phyloP scores from a whole-genome alignment of 92 coral and sea anemone species.

The Pocillopora grandis region DNA sequence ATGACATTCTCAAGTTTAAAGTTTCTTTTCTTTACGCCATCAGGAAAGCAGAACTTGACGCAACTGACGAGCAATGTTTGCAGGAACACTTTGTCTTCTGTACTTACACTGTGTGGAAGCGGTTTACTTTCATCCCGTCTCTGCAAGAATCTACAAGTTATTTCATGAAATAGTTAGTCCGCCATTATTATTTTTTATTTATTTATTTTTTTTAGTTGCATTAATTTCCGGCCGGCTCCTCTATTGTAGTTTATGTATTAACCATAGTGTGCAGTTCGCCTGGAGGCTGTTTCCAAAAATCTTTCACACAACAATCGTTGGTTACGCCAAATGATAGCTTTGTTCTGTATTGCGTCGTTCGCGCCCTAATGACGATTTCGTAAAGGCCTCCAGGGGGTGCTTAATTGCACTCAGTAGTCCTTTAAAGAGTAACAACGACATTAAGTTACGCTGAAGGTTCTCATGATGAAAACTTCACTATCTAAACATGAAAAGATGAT shows the following conservation, averaged over 20 bases:
- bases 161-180: not conserved
- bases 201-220: not conserved
- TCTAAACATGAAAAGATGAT: constrained; percentile 12
- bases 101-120: too few relatives aligned
- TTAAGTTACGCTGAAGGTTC: not conserved
- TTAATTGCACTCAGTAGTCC: not conserved
- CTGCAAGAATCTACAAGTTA: too few relatives aligned
- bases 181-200: not conserved
- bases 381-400: not conserved
- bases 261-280: not conserved
- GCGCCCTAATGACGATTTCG: not conserved
- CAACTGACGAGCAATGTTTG: too few relatives aligned
- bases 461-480: constrained; percentile 5
- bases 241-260: not conserved
- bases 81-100: too few relatives aligned
- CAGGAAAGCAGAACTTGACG: too few relatives aligned
- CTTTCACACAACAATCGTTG: not conserved
- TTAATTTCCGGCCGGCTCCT: not conserved
- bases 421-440: too few relatives aligned
- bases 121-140: too few relatives aligned
- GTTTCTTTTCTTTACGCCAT: too few relatives aligned
- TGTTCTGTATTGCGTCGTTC: not conserved
- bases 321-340: constrained; percentile 8
- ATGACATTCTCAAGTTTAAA: too few relatives aligned
- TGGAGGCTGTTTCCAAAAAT: not conserved